These are phyloP conservation scores for Solenopsis fugax DNA, from an alignment of 1,140 invertebrate genomes.

Conservation along the genomic window DNA sequence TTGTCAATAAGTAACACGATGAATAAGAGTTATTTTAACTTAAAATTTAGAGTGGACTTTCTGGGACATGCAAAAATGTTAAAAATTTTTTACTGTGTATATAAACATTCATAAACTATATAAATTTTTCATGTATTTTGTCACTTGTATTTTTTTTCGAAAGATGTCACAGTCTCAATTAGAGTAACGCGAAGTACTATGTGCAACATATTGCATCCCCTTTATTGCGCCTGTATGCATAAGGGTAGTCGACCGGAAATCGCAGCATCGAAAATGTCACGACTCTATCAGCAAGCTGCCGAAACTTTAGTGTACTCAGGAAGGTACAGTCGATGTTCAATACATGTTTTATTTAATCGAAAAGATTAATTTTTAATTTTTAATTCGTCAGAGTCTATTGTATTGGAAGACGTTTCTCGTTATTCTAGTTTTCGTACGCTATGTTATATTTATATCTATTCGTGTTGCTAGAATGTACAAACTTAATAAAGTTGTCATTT, in stretches of 20 bases:
- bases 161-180: slow-evolving; percentile 91
- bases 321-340: slow-evolving; percentile 74
- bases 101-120: not conserved
- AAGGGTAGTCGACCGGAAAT: slow-evolving; percentile 87
- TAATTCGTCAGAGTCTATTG: not conserved
- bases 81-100: too few species aligned
- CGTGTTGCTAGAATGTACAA: not conserved
- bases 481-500: not conserved
- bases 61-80: too few species aligned
- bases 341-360: not conserved
- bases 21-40: too few species aligned
- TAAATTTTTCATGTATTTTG: slow-evolving; percentile 11
- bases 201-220: slow-evolving; percentile 90
- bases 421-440: not conserved
- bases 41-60: too few species aligned
- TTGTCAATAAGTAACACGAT: too few species aligned
- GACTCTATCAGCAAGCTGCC: slow-evolving; percentile 89
- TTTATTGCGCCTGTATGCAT: slow-evolving; percentile 92
- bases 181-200: slow-evolving; percentile 89
- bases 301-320: slow-evolving; percentile 87
- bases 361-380: not conserved
- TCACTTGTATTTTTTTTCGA: slow-evolving; percentile 48
- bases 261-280: slow-evolving; percentile 87
- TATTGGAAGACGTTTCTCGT: not conserved
- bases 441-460: not conserved